These are phyloP conservation scores for Polyommatus iphigenia DNA, from an alignment of 2,888 invertebrate species.

Conservation along the genomic window DNA sequence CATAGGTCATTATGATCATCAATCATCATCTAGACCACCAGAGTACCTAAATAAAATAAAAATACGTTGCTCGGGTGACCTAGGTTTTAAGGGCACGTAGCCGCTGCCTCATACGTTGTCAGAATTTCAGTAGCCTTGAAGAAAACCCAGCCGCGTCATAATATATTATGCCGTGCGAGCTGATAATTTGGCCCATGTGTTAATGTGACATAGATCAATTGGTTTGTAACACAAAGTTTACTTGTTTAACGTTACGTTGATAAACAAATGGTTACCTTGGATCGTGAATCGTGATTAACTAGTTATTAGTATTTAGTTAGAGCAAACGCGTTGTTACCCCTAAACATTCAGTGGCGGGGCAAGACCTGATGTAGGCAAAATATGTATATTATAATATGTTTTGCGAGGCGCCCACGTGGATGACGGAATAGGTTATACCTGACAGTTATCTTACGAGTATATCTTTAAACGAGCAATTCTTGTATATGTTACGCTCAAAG, in stretches of 20 bases:
- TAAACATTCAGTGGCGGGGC: too few species aligned
- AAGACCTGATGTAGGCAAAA: too few species aligned
- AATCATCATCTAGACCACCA: too few species aligned
- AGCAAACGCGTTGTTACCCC: background rate
- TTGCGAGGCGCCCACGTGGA: too few species aligned
- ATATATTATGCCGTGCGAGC: background rate
- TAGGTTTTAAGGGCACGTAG: background rate
- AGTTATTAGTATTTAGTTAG: background rate
- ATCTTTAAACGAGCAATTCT: too few species aligned
- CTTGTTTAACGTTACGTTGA: background rate
- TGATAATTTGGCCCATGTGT: conserved; percentile 1
- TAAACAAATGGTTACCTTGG: background rate
- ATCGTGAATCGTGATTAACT: background rate
- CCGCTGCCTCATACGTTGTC: background rate
- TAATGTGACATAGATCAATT: conserved; percentile 20
- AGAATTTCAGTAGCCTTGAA: conserved; percentile 9
- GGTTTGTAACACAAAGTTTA: conserved; percentile 2
- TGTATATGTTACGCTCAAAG: too few species aligned
- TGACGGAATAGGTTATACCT: too few species aligned
- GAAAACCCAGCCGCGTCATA: background rate
- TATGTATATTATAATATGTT: too few species aligned
- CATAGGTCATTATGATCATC: too few species aligned
- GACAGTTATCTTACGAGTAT: too few species aligned
- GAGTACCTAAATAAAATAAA: too few species aligned
- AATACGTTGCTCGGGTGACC: too few species aligned